Evolutionary conservation across 2,797 vertebrate genomes (phyloP).

Genomic region (Oreochromis grahami): DNA sequence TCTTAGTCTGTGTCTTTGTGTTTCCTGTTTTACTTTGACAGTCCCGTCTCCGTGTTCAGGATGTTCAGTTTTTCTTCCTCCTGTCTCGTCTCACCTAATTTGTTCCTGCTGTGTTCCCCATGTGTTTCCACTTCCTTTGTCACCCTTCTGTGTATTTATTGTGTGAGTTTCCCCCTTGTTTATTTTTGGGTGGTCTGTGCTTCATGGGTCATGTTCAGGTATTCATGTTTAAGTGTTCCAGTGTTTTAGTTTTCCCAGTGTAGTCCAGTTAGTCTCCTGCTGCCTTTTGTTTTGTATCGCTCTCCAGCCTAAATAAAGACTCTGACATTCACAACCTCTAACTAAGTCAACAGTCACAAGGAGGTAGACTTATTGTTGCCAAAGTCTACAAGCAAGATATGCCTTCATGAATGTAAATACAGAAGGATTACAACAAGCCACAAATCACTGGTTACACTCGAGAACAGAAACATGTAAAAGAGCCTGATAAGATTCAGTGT

Average conservation of each 20-base stretch:
- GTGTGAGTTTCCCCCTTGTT: background rate
- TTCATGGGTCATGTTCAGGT: background rate
- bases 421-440: background rate
- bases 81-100: background rate
- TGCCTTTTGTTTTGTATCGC: background rate
- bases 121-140: background rate
- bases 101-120: background rate
- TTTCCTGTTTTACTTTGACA: background rate
- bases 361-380: background rate
- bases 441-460: background rate
- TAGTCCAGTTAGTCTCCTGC: background rate
- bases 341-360: background rate
- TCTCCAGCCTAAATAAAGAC: background rate
- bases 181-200: background rate
- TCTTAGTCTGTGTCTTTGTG: background rate
- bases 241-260: background rate
- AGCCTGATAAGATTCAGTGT: background rate
- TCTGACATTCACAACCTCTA: background rate
- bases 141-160: background rate
- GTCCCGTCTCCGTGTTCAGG: background rate
- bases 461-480: background rate
- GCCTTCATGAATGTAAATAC: background rate
- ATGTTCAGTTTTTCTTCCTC: background rate
- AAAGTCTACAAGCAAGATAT: background rate
- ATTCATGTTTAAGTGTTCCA: background rate